phyloP scores from a whole-genome alignment of 2,888 invertebrate species.

The Apodemia duryi region DNA sequence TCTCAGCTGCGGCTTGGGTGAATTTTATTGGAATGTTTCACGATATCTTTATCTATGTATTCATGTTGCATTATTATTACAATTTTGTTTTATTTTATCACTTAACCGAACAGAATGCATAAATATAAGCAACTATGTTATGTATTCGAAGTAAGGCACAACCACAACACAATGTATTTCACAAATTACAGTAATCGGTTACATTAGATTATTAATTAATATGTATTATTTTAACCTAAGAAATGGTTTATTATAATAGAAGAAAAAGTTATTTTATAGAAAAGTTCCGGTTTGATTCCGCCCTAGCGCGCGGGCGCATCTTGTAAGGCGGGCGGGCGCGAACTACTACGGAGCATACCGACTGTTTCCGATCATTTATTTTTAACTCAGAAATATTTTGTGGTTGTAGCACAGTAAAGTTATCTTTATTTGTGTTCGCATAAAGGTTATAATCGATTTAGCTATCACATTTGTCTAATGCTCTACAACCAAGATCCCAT shows the following conservation, averaged over 20 bases:
- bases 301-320: constrained; percentile 62
- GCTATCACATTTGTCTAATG: constrained; percentile 37
- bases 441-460: background rate
- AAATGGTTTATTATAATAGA: background rate
- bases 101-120: background rate
- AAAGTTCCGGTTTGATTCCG: constrained; percentile 32
- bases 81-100: background rate
- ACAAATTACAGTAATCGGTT: constrained; percentile 15
- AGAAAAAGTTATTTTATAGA: constrained; percentile 7
- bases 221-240: constrained; percentile 5
- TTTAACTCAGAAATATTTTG: constrained; percentile 58
- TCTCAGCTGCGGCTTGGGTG: constrained; percentile 37
- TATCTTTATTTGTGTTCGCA: background rate
- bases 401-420: constrained; percentile 28
- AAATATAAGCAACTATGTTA: background rate
- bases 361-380: constrained; percentile 62
- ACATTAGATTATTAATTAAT: background rate
- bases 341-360: constrained; percentile 50
- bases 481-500: constrained; percentile 56
- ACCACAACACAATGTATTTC: constrained; percentile 16
- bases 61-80: constrained; percentile 7
- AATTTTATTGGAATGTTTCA: constrained; percentile 24
- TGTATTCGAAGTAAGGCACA: background rate
- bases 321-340: constrained; percentile 61
- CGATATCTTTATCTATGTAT: constrained; percentile 26